phyloP scores from a whole-genome alignment of 2,888 invertebrate species.

The Dynastes grantii region DNA sequence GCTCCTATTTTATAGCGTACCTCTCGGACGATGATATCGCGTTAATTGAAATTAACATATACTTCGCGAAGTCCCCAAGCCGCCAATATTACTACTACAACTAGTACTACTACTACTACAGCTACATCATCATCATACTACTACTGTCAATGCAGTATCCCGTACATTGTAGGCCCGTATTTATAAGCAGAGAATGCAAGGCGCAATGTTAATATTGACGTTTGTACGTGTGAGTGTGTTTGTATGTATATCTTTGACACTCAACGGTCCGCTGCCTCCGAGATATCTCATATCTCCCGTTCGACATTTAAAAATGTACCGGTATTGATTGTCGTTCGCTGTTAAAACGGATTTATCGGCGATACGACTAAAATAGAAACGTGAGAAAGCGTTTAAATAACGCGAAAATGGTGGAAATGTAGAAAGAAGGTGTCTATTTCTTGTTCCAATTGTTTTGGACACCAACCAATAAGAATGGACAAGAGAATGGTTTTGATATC shows the following conservation, averaged over 20 bases:
- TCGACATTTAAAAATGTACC: conserved; percentile 17
- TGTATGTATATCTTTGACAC: conserved; percentile 6
- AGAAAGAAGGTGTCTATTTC: too few species aligned
- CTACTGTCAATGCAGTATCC: conserved; percentile 13
- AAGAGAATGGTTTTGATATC: too few species aligned
- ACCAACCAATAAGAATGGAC: too few species aligned
- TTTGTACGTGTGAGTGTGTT: neutral
- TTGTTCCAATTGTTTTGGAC: too few species aligned
- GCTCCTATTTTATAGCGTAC: too few species aligned
- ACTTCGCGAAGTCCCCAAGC: neutral
- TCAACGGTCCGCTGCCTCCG: conserved; percentile 42
- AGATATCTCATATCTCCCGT: conserved; percentile 39
- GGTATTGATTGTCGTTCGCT: conserved; percentile 12
- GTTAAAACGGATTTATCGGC: conserved; percentile 5
- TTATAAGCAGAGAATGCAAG: conserved; percentile 27
- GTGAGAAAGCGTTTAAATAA: too few species aligned
- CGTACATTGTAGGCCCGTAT: conserved; percentile 24
- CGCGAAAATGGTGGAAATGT: too few species aligned
- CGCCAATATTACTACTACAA: conserved; percentile 8
- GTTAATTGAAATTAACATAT: conserved; percentile 22
- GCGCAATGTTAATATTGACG: conserved; percentile 27
- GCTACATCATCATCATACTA: neutral
- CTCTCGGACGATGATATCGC: neutral
- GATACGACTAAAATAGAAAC: neutral
- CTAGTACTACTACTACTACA: neutral